Evolutionary conservation across 2,888 invertebrate species (phyloP), one percentile per base, ranked within the genome.

Genomic region (Malacosoma neustria): DNA sequence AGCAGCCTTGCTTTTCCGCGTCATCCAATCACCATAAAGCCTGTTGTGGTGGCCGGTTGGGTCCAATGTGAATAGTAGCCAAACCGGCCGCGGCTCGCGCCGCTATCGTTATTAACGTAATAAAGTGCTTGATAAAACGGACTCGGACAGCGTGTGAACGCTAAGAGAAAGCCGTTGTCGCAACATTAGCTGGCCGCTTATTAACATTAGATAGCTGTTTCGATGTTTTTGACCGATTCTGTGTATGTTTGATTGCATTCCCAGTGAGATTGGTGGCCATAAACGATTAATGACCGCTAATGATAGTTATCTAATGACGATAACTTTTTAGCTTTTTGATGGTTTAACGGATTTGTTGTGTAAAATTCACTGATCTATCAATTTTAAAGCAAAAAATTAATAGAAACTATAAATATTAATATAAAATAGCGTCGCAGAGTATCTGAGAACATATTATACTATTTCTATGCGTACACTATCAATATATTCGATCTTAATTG

Each of bases 61-160:
- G 22, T 62, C 63, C 63, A 69, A 75, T 73, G 71, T 61, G 66
- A 68, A 72, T 68, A 71, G 64, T 61, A 51, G 64, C 58, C 62
- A 69, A 79, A 82, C 80, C 82, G 80, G 82, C 74, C 66, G 59
- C 63, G 69, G 71, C 76, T 62, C 71, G 72, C 66, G 76, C 79
- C 75, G 72, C 77, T 71, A 68, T 71, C 69, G 68, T 75, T 79
- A 81, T 77, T 80, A 81, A 72, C 65, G 72, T 72, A 71, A 81
- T 84, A 82, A 84, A 81, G 64, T 77, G 74, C 74, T 72, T 75
- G 81, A 81, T 82, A 81, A 76, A 80, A 71, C 72, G 69, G 68
- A 66, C 53, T 61, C 65, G 56, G 84, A 84, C 84, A 82, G 84
- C 84, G 84, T 85, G 84, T 76, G 84, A 85, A 85, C 79, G 72